Percentiles rank a stretch among this genome's conserved stretches.
Conservation (phyloP, 1,140 invertebrate genomes). For the Caenorhabditis brenneri region DNA sequence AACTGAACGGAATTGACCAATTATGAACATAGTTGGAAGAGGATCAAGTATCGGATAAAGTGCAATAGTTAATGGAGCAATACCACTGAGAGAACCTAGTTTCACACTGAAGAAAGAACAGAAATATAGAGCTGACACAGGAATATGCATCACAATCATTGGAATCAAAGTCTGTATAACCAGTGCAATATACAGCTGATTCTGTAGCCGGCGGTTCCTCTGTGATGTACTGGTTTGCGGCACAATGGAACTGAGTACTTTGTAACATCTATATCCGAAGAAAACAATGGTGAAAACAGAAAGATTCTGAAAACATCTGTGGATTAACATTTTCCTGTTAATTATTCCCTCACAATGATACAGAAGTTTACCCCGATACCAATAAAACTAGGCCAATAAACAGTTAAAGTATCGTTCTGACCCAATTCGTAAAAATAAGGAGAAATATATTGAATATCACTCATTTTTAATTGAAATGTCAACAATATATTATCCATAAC, state of each 20-base stretch:
- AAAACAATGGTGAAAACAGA: neutral
- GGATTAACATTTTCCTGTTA: neutral
- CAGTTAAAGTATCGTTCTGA: neutral
- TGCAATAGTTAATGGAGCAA: neutral
- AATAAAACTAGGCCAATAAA: slow-evolving; percentile 14
- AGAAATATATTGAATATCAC: neutral
- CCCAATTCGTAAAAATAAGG: neutral
- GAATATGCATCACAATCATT: neutral
- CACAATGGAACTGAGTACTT: neutral
- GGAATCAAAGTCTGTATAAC: neutral
- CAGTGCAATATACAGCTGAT: neutral
- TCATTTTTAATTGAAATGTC: neutral
- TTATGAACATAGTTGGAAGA: slow-evolving; percentile 8
- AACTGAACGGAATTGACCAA: neutral
- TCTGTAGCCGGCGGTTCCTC: neutral
- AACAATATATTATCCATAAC: neutral
- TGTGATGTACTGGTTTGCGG: neutral
- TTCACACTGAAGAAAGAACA: neutral
- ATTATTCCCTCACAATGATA: neutral
- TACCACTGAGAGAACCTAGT: neutral
- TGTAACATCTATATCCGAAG: neutral
- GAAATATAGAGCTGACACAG: neutral
- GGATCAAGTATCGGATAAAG: neutral
- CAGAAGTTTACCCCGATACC: neutral
- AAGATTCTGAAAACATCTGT: neutral